Evolutionary conservation across 2,888 invertebrate genomes (phyloP).

Genomic region (Eurois occulta): DNA sequence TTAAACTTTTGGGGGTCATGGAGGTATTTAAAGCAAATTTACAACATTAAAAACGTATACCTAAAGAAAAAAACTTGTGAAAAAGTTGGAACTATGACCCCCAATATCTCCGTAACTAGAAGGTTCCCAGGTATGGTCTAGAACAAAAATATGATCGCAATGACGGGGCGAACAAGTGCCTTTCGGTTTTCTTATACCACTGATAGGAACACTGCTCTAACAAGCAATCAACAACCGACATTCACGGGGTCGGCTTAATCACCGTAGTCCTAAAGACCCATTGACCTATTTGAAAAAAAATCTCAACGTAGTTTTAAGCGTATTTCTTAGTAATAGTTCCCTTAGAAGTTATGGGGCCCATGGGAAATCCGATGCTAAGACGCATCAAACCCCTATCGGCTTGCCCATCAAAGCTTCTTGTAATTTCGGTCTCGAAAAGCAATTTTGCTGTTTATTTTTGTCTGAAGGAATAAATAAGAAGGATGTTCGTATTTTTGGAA

Average conservation of each 20-base stretch:
- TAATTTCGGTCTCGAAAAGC: slow-evolving; percentile 15
- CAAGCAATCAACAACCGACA: not conserved
- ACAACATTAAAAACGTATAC: too few species aligned
- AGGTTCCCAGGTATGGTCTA: not conserved
- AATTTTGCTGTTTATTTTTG: slow-evolving; percentile 5
- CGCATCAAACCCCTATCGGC: slow-evolving; percentile 41
- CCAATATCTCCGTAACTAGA: too few species aligned
- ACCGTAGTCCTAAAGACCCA: not conserved
- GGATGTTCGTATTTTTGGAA: not conserved
- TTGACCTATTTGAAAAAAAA: slow-evolving; percentile 23
- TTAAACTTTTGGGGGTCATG: too few species aligned
- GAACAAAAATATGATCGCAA: not conserved
- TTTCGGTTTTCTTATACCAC: not conserved
- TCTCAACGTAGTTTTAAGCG: slow-evolving; percentile 20
- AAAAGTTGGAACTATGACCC: too few species aligned
- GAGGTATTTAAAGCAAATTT: too few species aligned
- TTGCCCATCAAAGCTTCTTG: slow-evolving; percentile 40
- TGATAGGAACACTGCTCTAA: not conserved
- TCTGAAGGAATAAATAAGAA: slow-evolving; percentile 5
- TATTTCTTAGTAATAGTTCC: slow-evolving; percentile 47
- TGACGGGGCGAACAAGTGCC: not conserved
- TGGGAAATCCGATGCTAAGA: slow-evolving; percentile 53
- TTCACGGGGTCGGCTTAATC: slow-evolving; percentile 10
- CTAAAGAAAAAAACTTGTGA: too few species aligned
- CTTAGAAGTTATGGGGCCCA: slow-evolving; percentile 42